Evolutionary conservation across 2,888 invertebrate species (phyloP).

Genomic region (Amphipyra tragopoginis): DNA sequence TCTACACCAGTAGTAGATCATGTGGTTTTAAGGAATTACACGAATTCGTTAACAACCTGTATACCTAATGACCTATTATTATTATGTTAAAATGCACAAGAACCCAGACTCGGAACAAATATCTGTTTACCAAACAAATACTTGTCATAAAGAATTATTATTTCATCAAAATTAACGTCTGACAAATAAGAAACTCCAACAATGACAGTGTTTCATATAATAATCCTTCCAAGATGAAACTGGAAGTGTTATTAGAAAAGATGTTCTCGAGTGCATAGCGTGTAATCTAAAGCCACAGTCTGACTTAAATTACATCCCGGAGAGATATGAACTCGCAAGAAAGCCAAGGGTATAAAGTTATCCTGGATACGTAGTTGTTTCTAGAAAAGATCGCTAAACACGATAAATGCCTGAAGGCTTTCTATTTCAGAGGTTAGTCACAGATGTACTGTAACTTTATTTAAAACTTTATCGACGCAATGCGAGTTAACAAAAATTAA

Average conservation of each 20-base stretch:
- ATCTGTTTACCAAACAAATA: not conserved
- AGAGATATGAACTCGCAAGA: slow-evolving; percentile 42
- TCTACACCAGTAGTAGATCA: no score
- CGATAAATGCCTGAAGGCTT: no score
- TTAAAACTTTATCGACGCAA: no score
- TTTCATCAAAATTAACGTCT: not conserved
- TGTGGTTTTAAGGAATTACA: no score
- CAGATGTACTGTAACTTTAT: no score
- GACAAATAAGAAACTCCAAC: slow-evolving; percentile 16
- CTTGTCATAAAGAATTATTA: not conserved
- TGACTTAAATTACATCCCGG: slow-evolving; percentile 44
- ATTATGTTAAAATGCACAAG: no score
- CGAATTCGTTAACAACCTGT: no score
- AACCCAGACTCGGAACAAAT: not conserved
- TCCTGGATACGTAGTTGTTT: slow-evolving; percentile 14
- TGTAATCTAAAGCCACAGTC: slow-evolving; percentile 44
- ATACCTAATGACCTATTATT: no score
- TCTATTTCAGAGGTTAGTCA: no score
- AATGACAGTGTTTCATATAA: slow-evolving; percentile 17
- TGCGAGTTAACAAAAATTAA: no score
- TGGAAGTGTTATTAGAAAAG: slow-evolving; percentile 48
- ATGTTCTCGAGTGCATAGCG: slow-evolving; percentile 33
- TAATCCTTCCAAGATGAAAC: slow-evolving; percentile 20
- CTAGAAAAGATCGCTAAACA: no score
- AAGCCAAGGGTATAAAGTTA: slow-evolving; percentile 27